Conservation (phyloP, 2,888 invertebrate species). For the Netelia virgata region DNA sequence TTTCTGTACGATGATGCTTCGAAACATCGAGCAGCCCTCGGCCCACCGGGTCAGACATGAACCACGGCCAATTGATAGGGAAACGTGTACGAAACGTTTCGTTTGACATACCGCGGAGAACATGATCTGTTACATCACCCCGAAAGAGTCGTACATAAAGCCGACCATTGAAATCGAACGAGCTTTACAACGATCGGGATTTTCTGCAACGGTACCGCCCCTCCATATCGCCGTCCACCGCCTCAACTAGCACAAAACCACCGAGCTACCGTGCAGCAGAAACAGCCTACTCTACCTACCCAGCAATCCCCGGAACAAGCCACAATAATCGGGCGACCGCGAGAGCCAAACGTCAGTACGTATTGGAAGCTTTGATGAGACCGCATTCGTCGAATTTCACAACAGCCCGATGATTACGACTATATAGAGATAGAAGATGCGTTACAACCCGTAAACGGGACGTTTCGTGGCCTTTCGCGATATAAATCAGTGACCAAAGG, state of each 20-base stretch:
- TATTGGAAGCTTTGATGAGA: slow-evolving; percentile 53
- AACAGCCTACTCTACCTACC: background rate
- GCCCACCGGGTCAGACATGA: too few relatives aligned
- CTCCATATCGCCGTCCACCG: background rate
- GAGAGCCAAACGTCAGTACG: slow-evolving; percentile 33
- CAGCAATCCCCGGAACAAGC: slow-evolving; percentile 17
- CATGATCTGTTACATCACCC: background rate
- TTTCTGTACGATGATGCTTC: too few relatives aligned
- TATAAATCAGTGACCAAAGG: slow-evolving; percentile 41
- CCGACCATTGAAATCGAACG: slow-evolving; percentile 8
- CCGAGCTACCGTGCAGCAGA: background rate
- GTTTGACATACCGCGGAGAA: background rate
- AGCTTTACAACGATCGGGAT: slow-evolving; percentile 22
- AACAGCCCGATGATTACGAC: slow-evolving; percentile 54
- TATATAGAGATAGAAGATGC: slow-evolving; percentile 14
- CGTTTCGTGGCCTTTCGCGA: slow-evolving; percentile 47
- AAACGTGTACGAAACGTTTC: too few relatives aligned
- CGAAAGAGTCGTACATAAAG: background rate
- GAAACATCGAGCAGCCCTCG: too few relatives aligned
- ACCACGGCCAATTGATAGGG: too few relatives aligned
- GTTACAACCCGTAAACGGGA: background rate
- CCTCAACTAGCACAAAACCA: background rate
- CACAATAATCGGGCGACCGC: slow-evolving; percentile 35
- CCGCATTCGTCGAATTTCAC: slow-evolving; percentile 63
- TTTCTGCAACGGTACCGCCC: background rate